Base-by-base conservation (phyloP, 2,888 invertebrate species). In the Diploptera punctata region DNA sequence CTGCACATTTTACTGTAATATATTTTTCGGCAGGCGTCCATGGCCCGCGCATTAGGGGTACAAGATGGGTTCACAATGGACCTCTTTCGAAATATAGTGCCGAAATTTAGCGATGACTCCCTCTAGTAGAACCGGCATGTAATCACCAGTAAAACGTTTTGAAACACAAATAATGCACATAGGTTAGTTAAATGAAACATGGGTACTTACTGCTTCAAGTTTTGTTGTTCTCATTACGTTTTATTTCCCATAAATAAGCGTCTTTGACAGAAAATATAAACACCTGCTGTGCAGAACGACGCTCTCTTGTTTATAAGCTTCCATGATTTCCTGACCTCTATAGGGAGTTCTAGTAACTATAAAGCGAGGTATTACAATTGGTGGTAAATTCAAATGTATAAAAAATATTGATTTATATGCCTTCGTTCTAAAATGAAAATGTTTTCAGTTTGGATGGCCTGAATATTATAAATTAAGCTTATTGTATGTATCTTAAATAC, bases 231-330 rank as follows among this genome's bases (percentile, higher is more conserved):
- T 68, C 73, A 74, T 74, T 70, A 72, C 72, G 60, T 73, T 74
- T 75, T 76, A 75, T 75, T 74, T 76, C 73, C 72, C 74, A 75
- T 75, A 76, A 76, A 76, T 76, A 75, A 72, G 74, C 75, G 71
- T 76, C 74, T 76, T 76, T 76, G 76, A 76, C 75, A 76, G 76
- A 73, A 76, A 76, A 76, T 75, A 76, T 73, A 75, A 75, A 74
- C 75, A 74, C 74, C 74, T 75, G 75, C 75, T 74, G 75, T 74
- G 75, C 75, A 62, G 69, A 71, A 43, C 71, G 74, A 74, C 73
- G 68, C 71, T 71, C 71, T 60, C 54, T 70, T 75, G 75, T 75
- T 68, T 38, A 26, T 10, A 44, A 43, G 69, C 69, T 29, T 60
- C 44, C 29, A 43, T 60, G 26, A 16, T 44, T 47, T 29, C 44